These are phyloP conservation scores for Margarornis squamiger DNA, from an alignment of 2,797 vertebrate genomes.

Conservation along the genomic window DNA sequence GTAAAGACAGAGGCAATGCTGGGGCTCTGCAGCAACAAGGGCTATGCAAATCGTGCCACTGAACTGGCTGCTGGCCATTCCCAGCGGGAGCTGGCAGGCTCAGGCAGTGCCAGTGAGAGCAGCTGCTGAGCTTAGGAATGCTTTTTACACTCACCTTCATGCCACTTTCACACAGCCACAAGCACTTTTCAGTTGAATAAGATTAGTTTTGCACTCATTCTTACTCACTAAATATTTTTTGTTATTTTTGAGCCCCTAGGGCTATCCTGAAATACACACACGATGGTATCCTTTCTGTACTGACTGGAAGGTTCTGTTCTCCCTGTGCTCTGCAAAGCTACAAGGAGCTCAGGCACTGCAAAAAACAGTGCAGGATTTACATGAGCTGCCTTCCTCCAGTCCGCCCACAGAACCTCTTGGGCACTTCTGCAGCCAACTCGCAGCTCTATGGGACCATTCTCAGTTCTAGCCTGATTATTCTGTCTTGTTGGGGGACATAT, in stretches of 20 bases:
- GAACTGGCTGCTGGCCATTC: not conserved
- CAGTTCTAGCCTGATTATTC: not conserved
- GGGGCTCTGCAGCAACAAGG: not conserved
- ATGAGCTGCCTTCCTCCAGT: not conserved
- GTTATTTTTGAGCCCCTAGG: not conserved
- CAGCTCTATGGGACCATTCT: not conserved
- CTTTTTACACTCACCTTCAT: not conserved
- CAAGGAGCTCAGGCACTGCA: not conserved
- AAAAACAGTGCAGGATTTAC: not conserved
- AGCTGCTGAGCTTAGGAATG: not conserved
- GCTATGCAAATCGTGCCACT: not conserved
- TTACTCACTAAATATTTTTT: not conserved
- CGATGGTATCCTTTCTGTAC: not conserved
- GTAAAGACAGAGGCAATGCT: not conserved
- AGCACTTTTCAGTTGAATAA: not conserved
- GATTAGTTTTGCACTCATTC: not conserved
- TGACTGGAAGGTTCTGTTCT: not conserved
- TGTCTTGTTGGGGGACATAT: accelerated
- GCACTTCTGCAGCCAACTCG: not conserved
- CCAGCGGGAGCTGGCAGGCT: not conserved
- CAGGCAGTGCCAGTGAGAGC: not conserved
- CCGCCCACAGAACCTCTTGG: not conserved
- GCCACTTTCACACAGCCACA: not conserved
- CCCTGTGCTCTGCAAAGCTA: not conserved
- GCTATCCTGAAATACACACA: not conserved